Evolutionary conservation across 2,888 invertebrate genomes (phyloP).

Genomic region (Steinernema hermaphroditum): DNA sequence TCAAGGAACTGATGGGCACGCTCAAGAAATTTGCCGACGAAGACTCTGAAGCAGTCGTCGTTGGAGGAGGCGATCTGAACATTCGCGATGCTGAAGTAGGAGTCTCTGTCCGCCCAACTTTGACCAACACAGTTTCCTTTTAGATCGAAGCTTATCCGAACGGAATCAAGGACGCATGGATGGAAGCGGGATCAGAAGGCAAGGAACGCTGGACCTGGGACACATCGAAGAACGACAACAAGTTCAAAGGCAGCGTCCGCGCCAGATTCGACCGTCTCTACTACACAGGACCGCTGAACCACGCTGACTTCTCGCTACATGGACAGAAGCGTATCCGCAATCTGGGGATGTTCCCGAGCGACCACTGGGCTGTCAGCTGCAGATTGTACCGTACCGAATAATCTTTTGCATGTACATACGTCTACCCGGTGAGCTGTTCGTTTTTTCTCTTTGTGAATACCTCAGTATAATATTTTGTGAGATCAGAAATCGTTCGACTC

Average conservation of each 20-base stretch:
- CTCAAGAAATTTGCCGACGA: conserved; percentile 36
- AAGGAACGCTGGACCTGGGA: conserved; percentile 73
- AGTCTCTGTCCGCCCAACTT: too few species aligned
- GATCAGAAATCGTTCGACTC: too few species aligned
- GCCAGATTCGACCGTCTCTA: conserved; percentile 71
- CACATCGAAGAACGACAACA: conserved; percentile 71
- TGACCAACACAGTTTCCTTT: not conserved
- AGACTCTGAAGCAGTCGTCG: conserved; percentile 65
- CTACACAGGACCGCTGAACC: conserved; percentile 45
- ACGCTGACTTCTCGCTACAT: conserved; percentile 53
- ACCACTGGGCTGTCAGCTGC: conserved; percentile 60
- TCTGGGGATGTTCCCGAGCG: conserved; percentile 57
- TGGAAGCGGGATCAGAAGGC: conserved; percentile 70
- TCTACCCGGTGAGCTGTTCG: not conserved
- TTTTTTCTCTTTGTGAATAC: not conserved
- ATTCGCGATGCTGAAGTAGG: conserved; percentile 73
- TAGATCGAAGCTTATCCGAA: conserved; percentile 57
- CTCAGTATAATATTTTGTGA: not conserved
- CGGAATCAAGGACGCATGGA: conserved; percentile 69
- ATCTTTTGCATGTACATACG: not conserved
- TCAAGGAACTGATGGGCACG: conserved; percentile 50
- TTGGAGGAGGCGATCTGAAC: conserved; percentile 74
- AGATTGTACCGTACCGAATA: conserved; percentile 37
- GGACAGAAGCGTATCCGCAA: conserved; percentile 56
- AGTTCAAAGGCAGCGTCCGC: conserved; percentile 53